Conservation (phyloP, 1,140 invertebrate genomes). For the Drosophila obscura region DNA sequence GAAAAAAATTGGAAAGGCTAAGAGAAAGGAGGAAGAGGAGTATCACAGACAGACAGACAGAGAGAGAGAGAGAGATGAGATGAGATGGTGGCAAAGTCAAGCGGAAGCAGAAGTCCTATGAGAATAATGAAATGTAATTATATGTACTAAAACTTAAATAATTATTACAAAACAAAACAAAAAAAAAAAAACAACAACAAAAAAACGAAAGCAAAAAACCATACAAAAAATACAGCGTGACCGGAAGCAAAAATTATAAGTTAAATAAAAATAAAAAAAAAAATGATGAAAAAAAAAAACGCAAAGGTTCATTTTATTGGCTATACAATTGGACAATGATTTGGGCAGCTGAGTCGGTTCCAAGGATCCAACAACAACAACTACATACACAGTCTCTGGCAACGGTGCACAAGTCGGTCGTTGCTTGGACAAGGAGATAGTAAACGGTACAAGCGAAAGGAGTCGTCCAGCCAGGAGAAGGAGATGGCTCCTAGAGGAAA, state of each 20-base stretch:
- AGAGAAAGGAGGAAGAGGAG: conserved; percentile 35
- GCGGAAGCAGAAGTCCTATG: conserved; percentile 56
- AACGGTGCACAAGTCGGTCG: too few species aligned
- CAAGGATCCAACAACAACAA: too few species aligned
- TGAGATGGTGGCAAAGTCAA: conserved; percentile 16
- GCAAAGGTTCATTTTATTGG: background rate
- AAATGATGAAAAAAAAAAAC: conserved; percentile 24
- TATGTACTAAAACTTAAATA: conserved; percentile 50
- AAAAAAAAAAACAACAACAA: conserved; percentile 29
- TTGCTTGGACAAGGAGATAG: too few species aligned
- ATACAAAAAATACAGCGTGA: conserved; percentile 29
- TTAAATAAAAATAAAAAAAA: conserved; percentile 70
- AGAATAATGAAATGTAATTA: conserved; percentile 60
- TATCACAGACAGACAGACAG: conserved; percentile 17
- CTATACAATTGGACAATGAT: too few species aligned
- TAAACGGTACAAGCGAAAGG: too few species aligned
- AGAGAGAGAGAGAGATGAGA: conserved; percentile 1
- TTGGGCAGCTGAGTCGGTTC: too few species aligned
- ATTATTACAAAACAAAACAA: conserved; percentile 24
- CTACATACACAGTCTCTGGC: too few species aligned
- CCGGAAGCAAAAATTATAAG: conserved; percentile 55
- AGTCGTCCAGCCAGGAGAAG: background rate
- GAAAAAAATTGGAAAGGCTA: conserved; percentile 13
- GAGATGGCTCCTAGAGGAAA: too few species aligned
- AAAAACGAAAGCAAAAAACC: conserved; percentile 25